These are phyloP conservation scores for Cossypha caffra DNA, from an alignment of 2,797 vertebrate genomes.

Conservation along the genomic window DNA sequence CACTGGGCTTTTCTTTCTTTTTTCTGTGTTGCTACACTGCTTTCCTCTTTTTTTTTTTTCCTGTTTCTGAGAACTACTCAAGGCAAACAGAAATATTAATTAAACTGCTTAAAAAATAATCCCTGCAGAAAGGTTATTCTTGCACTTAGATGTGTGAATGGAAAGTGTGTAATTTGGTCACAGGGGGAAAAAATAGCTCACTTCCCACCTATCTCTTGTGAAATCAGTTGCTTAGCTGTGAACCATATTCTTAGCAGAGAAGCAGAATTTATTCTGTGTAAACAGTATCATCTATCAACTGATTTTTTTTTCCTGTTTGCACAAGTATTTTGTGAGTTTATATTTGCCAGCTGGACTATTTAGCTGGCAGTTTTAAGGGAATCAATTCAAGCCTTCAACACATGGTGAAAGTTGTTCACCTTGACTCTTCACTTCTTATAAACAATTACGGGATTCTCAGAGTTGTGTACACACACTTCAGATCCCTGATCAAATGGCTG, in stretches of 20 bases:
- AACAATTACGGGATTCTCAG: neutral
- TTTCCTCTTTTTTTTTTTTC: neutral
- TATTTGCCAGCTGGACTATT: conserved; percentile 16
- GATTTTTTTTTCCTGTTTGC: neutral
- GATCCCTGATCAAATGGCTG: neutral
- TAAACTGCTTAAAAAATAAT: conserved; percentile 65
- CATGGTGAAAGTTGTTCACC: neutral
- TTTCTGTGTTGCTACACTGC: conserved; percentile 17
- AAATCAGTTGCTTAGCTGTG: conserved; percentile 20
- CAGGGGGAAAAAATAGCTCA: neutral
- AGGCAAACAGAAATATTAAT: conserved; percentile 65
- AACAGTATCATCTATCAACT: conserved; percentile 25
- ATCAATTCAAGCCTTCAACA: neutral
- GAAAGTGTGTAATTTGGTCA: neutral
- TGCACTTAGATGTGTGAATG: neutral
- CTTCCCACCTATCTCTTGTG: neutral
- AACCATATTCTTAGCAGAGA: conserved; percentile 10
- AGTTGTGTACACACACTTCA: neutral
- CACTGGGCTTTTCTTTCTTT: neutral
- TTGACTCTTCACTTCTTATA: neutral
- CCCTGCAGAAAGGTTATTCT: conserved; percentile 1
- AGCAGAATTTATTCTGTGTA: neutral
- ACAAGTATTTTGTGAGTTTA: neutral
- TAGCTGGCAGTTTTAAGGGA: conserved; percentile 3
- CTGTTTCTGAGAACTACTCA: conserved; percentile 52